Evolutionary conservation across 2,888 invertebrate species (phyloP).

Genomic region (Trachelus tabidus): DNA sequence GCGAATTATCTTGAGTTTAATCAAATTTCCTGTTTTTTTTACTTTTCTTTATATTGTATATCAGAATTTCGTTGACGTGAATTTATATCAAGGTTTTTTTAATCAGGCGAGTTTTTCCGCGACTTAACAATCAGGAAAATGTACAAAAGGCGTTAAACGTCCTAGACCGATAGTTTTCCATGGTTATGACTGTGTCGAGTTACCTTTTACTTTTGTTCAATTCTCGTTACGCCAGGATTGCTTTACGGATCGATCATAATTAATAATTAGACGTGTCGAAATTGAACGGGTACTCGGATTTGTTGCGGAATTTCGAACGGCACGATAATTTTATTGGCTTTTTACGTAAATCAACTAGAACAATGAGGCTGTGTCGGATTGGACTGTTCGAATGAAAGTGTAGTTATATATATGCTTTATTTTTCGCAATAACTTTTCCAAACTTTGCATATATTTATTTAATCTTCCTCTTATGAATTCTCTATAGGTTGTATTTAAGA

Average conservation of each 20-base stretch:
- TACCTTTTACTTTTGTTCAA: constrained; percentile 53
- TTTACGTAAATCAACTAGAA: neutral
- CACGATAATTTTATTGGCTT: neutral
- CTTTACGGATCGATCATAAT: constrained; percentile 58
- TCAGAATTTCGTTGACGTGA: neutral
- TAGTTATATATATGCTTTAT: neutral
- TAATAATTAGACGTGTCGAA: constrained; percentile 50
- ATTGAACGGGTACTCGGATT: neutral
- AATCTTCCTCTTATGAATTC: neutral
- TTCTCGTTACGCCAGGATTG: constrained; percentile 55
- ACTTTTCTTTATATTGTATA: neutral
- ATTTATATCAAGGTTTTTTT: neutral
- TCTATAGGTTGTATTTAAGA: neutral
- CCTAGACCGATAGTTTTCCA: neutral
- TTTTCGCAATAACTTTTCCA: neutral
- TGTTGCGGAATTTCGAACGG: neutral
- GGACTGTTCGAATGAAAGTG: neutral
- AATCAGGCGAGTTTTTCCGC: neutral
- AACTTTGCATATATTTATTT: neutral
- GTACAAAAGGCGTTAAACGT: too few relatives aligned
- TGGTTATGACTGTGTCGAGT: neutral
- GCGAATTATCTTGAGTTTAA: neutral
- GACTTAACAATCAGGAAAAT: too few relatives aligned
- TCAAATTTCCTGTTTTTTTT: too few relatives aligned
- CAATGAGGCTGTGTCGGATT: neutral